Conservation (phyloP, 2,888 invertebrate genomes). For the Polyploca ridens region DNA sequence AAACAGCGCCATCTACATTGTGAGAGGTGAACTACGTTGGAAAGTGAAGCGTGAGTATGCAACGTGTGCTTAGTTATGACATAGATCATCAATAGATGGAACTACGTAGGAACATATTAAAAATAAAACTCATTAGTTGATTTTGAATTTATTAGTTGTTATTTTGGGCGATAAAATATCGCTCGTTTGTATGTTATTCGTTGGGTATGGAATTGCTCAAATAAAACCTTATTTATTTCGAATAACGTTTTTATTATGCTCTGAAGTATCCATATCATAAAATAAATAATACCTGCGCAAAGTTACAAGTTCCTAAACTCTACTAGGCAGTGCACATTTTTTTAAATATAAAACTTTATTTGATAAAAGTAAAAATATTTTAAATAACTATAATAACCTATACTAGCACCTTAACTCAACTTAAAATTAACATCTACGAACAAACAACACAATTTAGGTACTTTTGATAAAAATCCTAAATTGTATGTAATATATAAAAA, state of each 20-base stretch:
- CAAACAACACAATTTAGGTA: conserved; percentile 7
- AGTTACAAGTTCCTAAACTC: neutral
- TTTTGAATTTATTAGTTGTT: too few relatives aligned
- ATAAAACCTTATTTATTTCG: conserved; percentile 28
- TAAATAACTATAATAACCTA: conserved; percentile 15
- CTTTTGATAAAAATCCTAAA: conserved; percentile 7
- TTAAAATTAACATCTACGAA: neutral
- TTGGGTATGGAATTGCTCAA: too few relatives aligned
- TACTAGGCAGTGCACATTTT: conserved; percentile 49
- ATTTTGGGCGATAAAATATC: too few relatives aligned
- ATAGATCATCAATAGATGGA: neutral
- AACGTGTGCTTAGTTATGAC: neutral
- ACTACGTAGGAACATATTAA: neutral
- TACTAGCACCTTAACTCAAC: conserved; percentile 10
- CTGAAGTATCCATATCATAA: neutral
- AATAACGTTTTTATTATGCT: conserved; percentile 46
- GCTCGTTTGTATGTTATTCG: too few relatives aligned
- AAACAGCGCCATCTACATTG: conserved; percentile 37
- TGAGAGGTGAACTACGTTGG: neutral
- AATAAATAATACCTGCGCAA: conserved; percentile 41
- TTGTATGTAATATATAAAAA: conserved; percentile 17
- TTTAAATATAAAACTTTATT: conserved; percentile 25
- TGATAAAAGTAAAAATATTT: conserved; percentile 15
- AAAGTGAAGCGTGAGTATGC: neutral
- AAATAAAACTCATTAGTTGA: too few relatives aligned